A percentile compares a stretch with the other conserved stretches of the same genome.
phyloP scores from a whole-genome alignment of 2,888 invertebrate genomes.

The Andricus curvator region DNA sequence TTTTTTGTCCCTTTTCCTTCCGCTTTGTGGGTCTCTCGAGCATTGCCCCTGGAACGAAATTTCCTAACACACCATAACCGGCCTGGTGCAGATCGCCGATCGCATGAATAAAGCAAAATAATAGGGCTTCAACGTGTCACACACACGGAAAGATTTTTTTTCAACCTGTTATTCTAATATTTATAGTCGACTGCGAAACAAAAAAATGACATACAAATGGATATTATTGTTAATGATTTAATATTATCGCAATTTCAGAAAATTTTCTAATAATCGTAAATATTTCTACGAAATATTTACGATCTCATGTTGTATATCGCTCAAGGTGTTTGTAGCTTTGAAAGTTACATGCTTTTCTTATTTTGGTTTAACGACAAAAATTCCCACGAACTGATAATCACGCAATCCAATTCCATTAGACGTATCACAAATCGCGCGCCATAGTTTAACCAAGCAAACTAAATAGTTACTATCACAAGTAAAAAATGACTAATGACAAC shows the following conservation, averaged over 20 bases:
- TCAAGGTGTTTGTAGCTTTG: neutral
- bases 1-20: neutral
- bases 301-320: slow-evolving; percentile 2
- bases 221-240: too few relatives aligned
- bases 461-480: neutral
- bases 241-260: too few relatives aligned
- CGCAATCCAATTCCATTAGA: slow-evolving; percentile 40
- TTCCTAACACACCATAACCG: slow-evolving; percentile 1
- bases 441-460: neutral
- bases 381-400: slow-evolving; percentile 50
- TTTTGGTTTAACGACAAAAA: slow-evolving; percentile 49
- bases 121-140: neutral
- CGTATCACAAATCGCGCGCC: slow-evolving; percentile 5
- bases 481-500: neutral
- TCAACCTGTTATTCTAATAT: neutral
- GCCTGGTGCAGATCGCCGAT: neutral
- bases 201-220: too few relatives aligned
- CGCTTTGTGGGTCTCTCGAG: neutral
- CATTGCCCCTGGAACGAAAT: slow-evolving; percentile 24
- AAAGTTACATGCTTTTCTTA: slow-evolving; percentile 22
- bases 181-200: neutral
- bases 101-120: slow-evolving; percentile 6
- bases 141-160: neutral
- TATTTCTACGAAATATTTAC: neutral
- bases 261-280: too few relatives aligned